Base-by-base conservation (phyloP, 1,140 invertebrate species). In the Caenorhabditis elegans region DNA sequence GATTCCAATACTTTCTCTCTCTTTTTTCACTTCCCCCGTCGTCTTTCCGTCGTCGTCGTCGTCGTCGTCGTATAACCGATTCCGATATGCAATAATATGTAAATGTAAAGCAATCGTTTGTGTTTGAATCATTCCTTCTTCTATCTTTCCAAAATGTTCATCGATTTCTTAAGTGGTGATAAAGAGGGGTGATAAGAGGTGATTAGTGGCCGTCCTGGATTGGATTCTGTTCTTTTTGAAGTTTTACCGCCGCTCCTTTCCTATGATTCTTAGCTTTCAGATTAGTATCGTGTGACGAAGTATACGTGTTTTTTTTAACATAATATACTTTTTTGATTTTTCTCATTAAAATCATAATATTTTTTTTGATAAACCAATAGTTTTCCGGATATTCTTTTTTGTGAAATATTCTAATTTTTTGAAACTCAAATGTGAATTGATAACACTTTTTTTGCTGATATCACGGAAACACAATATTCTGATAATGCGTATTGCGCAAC, bases 201-300 rank as follows among this genome's bases (percentile, higher is more conserved):
- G 60, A 70, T 70, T 70, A 70, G 60, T 39, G 60, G 60, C 60
- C 60, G n/a, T n/a, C n/a, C n/a, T 60, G 53, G 53, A 60, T 60
- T 70, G 34, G 60, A 39, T 43, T 26, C 28, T 24, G 28, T 43
- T 28, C 5, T 70, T 34, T 70, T 70, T 70, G 31, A 70, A 39
- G 60, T 70, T 8, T 36, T 24, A 34, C 60, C 60, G 60, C 34
- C 34, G 28, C 34, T 70, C 3, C 11, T 70, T 39, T 39, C 34
- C 34, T 11, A 13, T 15, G 39, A 43, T 43, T 43, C 39, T 43
- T 43, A 15, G 5, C 6, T 43, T 15, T 5, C 39, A 8, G 15
- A 8, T 43, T 43, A 5, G 5, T 15, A 43, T 5, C 6, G 15
- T n/a, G n/a, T n/a, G n/a, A n/a, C n/a, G n/a, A n/a, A n/a, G n/a